phyloP scores from a whole-genome alignment of 2,888 invertebrate genomes.

The Cantharis flavilabris region DNA sequence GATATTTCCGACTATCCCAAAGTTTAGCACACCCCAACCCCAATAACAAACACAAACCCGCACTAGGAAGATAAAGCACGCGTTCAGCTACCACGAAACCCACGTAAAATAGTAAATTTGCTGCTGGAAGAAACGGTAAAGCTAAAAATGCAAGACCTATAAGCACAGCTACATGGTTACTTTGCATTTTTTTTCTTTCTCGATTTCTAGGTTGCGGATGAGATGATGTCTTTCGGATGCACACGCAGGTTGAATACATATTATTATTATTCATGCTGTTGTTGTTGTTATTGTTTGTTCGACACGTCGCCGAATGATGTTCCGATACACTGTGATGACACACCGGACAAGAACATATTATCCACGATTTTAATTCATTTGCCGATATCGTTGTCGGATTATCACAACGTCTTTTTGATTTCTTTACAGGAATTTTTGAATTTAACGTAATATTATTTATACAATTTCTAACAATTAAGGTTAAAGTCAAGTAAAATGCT shows the following conservation, averaged over 20 bases:
- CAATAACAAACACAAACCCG: constrained; percentile 89
- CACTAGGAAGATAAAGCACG: constrained; percentile 93
- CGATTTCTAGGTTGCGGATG: constrained; percentile 4
- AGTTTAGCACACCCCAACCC: constrained; percentile 72
- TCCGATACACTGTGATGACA: constrained; percentile 70
- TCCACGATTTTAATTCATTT: constrained; percentile 30
- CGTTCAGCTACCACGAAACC: constrained; percentile 98
- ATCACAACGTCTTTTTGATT: constrained; percentile 24
- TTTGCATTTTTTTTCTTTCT: constrained; percentile 3
- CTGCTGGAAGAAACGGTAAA: constrained; percentile 93
- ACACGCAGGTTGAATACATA: constrained; percentile 59
- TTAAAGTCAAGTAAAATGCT: constrained; percentile 69
- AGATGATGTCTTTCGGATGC: constrained; percentile 42
- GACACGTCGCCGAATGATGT: constrained; percentile 71
- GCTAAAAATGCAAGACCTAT: constrained; percentile 78
- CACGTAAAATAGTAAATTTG: constrained; percentile 96
- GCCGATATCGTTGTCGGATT: constrained; percentile 8
- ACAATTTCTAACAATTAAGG: constrained; percentile 37
- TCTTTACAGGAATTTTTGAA: constrained; percentile 5
- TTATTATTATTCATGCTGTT: constrained; percentile 58
- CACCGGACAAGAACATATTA: constrained; percentile 64
- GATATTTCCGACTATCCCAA: constrained; percentile 56
- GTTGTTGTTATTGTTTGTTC: constrained; percentile 75
- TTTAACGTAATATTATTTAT: constrained; percentile 9
- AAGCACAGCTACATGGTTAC: constrained; percentile 48